phyloP scores from a whole-genome alignment of 2,888 invertebrate species.

The Mesodorylaimus sp. region DNA sequence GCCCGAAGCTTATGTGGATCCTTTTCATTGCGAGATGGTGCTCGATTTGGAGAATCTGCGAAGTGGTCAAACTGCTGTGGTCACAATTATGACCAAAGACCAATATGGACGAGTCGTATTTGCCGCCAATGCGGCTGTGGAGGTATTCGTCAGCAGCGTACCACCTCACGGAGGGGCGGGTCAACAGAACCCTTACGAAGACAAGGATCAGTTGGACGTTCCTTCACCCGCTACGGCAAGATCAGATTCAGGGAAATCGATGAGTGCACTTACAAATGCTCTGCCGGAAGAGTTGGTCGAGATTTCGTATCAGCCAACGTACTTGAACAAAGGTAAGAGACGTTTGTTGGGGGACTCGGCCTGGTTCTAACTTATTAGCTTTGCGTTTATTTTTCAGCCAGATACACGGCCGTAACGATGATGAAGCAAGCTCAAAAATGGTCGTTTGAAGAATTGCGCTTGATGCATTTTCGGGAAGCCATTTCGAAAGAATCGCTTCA shows the following conservation, averaged over 20 bases:
- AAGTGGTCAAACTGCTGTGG: constrained; percentile 63
- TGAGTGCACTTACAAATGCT: neutral
- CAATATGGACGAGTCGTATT: constrained; percentile 75
- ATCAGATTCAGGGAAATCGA: too few species aligned
- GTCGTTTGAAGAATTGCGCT: constrained; percentile 79
- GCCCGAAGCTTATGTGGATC: constrained; percentile 69
- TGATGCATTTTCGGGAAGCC: neutral
- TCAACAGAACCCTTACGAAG: too few species aligned
- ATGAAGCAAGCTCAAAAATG: constrained; percentile 62
- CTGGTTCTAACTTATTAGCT: too few species aligned
- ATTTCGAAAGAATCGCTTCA: neutral
- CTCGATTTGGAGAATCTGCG: constrained; percentile 46
- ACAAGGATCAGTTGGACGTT: too few species aligned
- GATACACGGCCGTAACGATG: constrained; percentile 75
- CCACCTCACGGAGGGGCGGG: neutral
- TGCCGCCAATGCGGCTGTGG: constrained; percentile 61
- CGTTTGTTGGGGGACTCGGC: too few species aligned
- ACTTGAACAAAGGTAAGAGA: constrained; percentile 23
- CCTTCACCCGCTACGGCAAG: too few species aligned
- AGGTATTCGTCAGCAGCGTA: constrained; percentile 13
- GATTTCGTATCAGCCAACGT: constrained; percentile 21
- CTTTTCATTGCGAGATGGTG: constrained; percentile 44
- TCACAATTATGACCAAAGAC: constrained; percentile 63
- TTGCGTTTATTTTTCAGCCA: too few species aligned
- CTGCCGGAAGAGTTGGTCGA: neutral